Evolutionary conservation across 2,113 vertebrate genomes (phyloP), one percentile per base, ranked within the genome.

Genomic region (Periophthalmodon schlosseri): DNA sequence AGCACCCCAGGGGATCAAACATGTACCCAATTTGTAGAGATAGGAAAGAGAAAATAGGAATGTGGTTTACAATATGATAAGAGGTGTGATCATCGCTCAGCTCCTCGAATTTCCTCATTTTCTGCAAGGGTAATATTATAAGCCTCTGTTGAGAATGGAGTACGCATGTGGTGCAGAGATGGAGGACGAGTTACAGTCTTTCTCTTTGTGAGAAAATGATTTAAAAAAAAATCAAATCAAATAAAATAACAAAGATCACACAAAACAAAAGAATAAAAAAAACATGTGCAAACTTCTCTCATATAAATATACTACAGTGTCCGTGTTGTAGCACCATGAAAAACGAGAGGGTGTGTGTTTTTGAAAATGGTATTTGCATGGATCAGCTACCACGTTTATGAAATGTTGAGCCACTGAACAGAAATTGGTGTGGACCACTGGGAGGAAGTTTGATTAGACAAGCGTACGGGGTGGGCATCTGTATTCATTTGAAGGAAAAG

Each of bases 301-400:
- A 78, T 84, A 77, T 91, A 93, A 93, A 90, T 91, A 92, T 88
- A 90, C 86, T 88, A 82, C 86, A 91, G 92, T 88, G 73, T 33
- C 83, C 12, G 85, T 83, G 78, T 89, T 89, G 84, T 87, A 73
- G 96, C 96, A 96, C 95, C 95, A 93, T 92, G 89, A 84, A 81
- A 86, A 86, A 80, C 68, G 44, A 79, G 76, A 87, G 73, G 81
- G 79, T 76, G 81, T 80, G 71, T 68, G 56, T 77, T 15, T 56
- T 77, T 20, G 78, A 68, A 66, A 15, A 83, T 66, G 65, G 73
- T 77, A 81, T 84, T 74, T 77, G 78, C 68, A 70, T 80, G 82
- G 74, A 83, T 81, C 72, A 73, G 84, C 75, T 77, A 85, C 46
- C 83, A 82, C 68, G 50, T 75, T 65, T 76, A 72, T 77, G 77